Base-by-base conservation (phyloP, 2,888 invertebrate genomes). In the Amiota mariae region DNA sequence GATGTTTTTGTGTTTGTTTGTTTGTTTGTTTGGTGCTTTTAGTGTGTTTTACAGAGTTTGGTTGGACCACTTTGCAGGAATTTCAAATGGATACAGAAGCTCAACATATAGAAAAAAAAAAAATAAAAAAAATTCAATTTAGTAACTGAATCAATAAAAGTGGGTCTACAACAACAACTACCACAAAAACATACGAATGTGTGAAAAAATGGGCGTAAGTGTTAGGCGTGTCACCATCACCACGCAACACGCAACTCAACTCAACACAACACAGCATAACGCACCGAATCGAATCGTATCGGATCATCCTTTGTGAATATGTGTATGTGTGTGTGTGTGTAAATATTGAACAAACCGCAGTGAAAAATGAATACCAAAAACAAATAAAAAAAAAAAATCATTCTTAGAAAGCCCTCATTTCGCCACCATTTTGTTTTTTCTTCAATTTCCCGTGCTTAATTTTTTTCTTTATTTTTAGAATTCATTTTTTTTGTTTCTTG, bases 341-440 rank as follows among this genome's bases (percentile, higher is more conserved):
- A 6, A 6, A 6, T 36, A 36, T 36, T 36, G 36, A 36, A 36
- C 36, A 36, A 36, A 36, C 36, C 36, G 36, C 36, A 36, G 36
- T 36, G 36, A 36, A 36, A 36, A 36, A 36, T 36, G 36, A 36
- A 36, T 36, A 6, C 36, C 36, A 36, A 36, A 36, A 36, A 36
- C 8, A 36, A 36, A 6, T 6, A 36, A 6, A 70, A 20, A 36
- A 2, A 57, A 10, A 46, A 70, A 70, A 46, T 46, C 36, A 61
- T 49, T 8, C 24, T 11, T 18, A 18, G 20, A 59, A 24, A 20
- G 36, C 49, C 48, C 67, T 66, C 68, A 74, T 77, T 81, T 82
- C 68, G 75, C 75, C 75, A 71, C 74, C 73, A 73, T 78, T 73
- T 78, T 72, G 15, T 46, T 36, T 64, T 24, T 64, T 47, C 47